Conservation (phyloP, 2,888 invertebrate species). For the Schrankia costaestrigalis region DNA sequence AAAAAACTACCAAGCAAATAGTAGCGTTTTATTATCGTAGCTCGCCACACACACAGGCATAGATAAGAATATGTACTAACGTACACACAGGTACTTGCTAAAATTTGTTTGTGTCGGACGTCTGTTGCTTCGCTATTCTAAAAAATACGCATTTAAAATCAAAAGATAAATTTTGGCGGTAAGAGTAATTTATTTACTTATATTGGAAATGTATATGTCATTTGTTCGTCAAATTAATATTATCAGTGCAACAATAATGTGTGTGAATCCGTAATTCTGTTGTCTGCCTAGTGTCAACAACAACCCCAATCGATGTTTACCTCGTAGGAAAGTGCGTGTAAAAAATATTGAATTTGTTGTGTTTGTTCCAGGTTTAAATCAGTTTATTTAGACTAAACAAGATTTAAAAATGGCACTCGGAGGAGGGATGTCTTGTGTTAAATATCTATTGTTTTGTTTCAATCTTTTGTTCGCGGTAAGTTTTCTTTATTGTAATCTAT, state of each 20-base stretch:
- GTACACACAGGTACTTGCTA: constrained; percentile 32
- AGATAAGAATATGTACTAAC: constrained; percentile 3
- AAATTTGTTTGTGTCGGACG: constrained; percentile 13
- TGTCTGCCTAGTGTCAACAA: constrained; percentile 32
- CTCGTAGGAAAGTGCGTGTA: constrained; percentile 25
- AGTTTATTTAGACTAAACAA: constrained; percentile 50
- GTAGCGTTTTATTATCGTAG: no score
- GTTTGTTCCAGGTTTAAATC: constrained; percentile 64
- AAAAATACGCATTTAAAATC: constrained; percentile 9
- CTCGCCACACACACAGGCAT: no score
- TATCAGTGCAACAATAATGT: no score
- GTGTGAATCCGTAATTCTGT: constrained; percentile 2
- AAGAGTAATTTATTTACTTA: constrained; percentile 21
- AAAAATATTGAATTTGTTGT: constrained; percentile 37
- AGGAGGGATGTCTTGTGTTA: constrained; percentile 92
- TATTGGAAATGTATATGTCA: no score
- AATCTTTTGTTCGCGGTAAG: constrained; percentile 94
- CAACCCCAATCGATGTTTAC: constrained; percentile 60
- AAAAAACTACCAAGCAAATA: no score
- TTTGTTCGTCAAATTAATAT: background rate
- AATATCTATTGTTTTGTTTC: constrained; percentile 93
- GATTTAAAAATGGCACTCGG: constrained; percentile 84
- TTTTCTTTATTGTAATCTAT: constrained; percentile 34
- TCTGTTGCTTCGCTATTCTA: constrained; percentile 21
- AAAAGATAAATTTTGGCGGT: constrained; percentile 35